Conservation (phyloP, 2,113 vertebrate genomes). For the Melanostigma gelatinosum region DNA sequence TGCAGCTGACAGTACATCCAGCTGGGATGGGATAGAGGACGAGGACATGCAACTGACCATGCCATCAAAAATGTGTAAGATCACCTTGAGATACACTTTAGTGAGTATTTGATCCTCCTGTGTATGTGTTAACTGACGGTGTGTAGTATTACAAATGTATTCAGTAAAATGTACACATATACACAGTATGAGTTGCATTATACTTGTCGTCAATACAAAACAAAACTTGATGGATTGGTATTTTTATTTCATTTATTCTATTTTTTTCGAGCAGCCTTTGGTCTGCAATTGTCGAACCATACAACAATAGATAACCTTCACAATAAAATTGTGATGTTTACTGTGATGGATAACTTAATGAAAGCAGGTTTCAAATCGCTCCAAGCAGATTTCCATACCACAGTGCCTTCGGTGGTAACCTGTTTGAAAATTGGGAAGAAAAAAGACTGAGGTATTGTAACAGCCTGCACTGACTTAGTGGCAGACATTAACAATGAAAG, state of each 20-base stretch:
- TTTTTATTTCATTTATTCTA: background rate
- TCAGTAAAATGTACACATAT: background rate
- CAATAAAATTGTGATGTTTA: background rate
- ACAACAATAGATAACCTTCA: background rate
- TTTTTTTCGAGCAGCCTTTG: background rate
- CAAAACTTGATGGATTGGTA: background rate
- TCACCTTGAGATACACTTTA: background rate
- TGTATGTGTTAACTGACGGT: too few species aligned
- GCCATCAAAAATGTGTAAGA: background rate
- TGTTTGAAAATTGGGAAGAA: background rate
- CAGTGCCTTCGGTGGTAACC: background rate
- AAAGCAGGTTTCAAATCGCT: background rate
- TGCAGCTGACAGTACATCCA: constrained; percentile 29
- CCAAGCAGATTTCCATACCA: background rate
- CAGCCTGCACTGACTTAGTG: background rate
- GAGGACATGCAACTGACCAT: background rate
- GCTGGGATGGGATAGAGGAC: constrained; percentile 11
- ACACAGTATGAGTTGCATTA: background rate
- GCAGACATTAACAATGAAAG: background rate
- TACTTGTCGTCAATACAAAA: background rate
- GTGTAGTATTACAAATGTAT: background rate
- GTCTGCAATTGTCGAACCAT: background rate
- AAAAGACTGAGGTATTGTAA: background rate
- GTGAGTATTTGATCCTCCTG: background rate
- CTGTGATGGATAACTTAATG: background rate